Evolutionary conservation across 2,113 vertebrate genomes (phyloP), one percentile per base, ranked within the genome.

Genomic region (Oncorhynchus kisutch): DNA sequence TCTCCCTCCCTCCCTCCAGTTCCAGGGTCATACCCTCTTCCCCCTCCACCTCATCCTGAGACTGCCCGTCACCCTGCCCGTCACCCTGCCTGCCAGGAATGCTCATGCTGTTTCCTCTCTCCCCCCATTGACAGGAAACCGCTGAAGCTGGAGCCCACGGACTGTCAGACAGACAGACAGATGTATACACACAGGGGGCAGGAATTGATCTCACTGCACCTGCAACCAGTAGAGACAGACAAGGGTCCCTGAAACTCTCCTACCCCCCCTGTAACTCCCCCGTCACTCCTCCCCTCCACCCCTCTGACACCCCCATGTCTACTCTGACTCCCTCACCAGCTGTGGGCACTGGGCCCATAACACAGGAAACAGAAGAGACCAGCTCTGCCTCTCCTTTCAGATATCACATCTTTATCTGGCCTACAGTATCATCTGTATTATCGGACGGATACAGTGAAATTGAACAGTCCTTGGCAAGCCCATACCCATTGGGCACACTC

Each of bases 141-240:
- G 84, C 82, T 82, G 85, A 79, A 89, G 75, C 79, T 76, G 77
- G 59, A 8, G 59, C 20, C 7, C 9, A n/a, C n/a, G 39, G 39
- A 45, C 39, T 2, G 39, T 9, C 16, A 4, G 51, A 39, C 16
- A 1, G 51, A 54, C 5, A 5, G 16, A 80, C 78, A 87, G 89
- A 91, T 91, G 92, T 92, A 92, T 82, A 75, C 76, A 71, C 81
- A 78, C 82, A 75, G 70, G 65, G 82, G 78, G 73, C 91, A 88
- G 90, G 92, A 94, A 91, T 87, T 94, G 91, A 94, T 80, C 90
- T 94, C 92, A 94, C 88, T 78, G 85, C 78, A 94, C 91, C 93
- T 93, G 93, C 87, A 82, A 90, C 88, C 72, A 81, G 74, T 73
- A 75, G 84, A 78, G 83, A 82, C 72, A 64, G 31, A 76, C 77